A percentile compares a stretch with the other conserved stretches of the same genome.
Conservation (phyloP, 2,888 invertebrate species). For the Phoronis australis region DNA sequence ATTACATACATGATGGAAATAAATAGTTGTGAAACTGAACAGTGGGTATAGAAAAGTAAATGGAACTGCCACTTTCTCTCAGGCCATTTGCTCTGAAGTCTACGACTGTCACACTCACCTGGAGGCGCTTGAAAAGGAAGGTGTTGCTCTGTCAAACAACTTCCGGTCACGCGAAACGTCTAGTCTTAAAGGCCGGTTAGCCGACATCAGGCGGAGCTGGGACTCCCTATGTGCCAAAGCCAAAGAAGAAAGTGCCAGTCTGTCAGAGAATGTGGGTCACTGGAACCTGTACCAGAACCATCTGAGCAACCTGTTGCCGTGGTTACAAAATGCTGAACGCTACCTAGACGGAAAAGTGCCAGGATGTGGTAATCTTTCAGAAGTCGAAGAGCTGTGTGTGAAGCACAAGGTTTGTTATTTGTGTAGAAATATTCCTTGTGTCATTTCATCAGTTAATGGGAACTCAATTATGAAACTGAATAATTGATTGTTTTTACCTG, state of each 20-base stretch:
- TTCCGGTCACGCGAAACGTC: constrained; percentile 61
- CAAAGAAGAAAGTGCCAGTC: constrained; percentile 68
- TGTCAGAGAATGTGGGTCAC: constrained; percentile 72
- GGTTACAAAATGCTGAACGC: constrained; percentile 83
- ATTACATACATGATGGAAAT: no score
- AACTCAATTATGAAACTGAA: no score
- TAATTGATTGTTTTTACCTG: no score
- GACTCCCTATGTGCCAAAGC: constrained; percentile 71
- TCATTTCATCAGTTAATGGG: no score
- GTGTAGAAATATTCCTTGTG: no score
- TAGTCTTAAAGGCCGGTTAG: constrained; percentile 70
- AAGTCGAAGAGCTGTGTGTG: constrained; percentile 59
- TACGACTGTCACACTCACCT: constrained; percentile 70
- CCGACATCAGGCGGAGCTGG: constrained; percentile 69
- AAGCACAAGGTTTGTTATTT: constrained; percentile 63
- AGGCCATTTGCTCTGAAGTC: constrained; percentile 70
- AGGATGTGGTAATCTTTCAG: constrained; percentile 72
- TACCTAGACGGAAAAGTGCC: constrained; percentile 67
- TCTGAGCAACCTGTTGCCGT: constrained; percentile 74
- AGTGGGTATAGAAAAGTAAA: no score
- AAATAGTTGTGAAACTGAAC: no score
- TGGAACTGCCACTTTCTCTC: constrained; percentile 11
- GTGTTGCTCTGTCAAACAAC: constrained; percentile 63
- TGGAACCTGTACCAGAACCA: constrained; percentile 79
- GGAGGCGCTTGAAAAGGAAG: constrained; percentile 70